Percentiles rank a stretch among this genome's conserved stretches.
These are phyloP conservation scores for Meganola albula DNA, from an alignment of 2,888 invertebrate genomes.

Conservation along the genomic window DNA sequence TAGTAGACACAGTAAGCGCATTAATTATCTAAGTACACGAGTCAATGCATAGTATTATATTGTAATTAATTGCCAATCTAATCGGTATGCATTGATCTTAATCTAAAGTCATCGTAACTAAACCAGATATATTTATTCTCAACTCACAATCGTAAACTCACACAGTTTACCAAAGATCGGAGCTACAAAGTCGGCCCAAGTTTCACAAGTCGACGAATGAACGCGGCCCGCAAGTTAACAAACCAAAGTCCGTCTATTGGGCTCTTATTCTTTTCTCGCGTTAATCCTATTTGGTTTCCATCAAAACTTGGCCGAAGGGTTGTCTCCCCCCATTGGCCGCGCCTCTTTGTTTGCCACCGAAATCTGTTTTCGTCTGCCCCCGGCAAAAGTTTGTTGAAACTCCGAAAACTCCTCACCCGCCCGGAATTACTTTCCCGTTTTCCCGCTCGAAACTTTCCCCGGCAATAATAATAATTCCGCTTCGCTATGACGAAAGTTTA, in stretches of 20 bases:
- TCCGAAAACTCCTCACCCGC: slow-evolving; percentile 47
- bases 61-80: too few relatives aligned
- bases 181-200: slow-evolving; percentile 23
- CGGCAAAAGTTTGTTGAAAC: slow-evolving; percentile 59
- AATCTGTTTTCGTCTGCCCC: slow-evolving; percentile 71
- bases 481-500: slow-evolving; percentile 71
- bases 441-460: slow-evolving; percentile 56
- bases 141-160: slow-evolving; percentile 33
- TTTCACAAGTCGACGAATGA: slow-evolving; percentile 27
- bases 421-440: slow-evolving; percentile 71
- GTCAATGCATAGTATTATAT: too few relatives aligned
- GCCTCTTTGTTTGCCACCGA: slow-evolving; percentile 62
- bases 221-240: slow-evolving; percentile 36
- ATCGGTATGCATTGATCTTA: too few relatives aligned
- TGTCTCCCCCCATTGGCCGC: slow-evolving; percentile 32
- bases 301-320: slow-evolving; percentile 70
- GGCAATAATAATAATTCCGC: slow-evolving; percentile 72
- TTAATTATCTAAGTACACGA: too few relatives aligned
- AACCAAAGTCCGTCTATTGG: slow-evolving; percentile 46
- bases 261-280: slow-evolving; percentile 64
- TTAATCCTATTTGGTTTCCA: slow-evolving; percentile 75
- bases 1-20: too few relatives aligned
- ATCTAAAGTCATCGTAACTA: too few relatives aligned
- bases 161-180: slow-evolving; percentile 40
- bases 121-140: slow-evolving; percentile 26